Evolutionary conservation across 2,888 invertebrate species (phyloP).

Genomic region (Chouioia cunea): DNA sequence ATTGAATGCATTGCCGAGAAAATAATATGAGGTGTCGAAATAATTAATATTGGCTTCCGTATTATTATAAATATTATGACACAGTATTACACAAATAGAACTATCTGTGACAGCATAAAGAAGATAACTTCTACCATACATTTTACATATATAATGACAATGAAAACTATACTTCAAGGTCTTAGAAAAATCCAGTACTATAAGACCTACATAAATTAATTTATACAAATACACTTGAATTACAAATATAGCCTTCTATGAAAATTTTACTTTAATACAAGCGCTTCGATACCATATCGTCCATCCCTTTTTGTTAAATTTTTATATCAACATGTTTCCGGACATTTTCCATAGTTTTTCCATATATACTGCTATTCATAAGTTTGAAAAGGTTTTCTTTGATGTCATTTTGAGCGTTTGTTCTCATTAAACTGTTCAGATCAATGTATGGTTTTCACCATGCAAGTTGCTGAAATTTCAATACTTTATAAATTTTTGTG

Average conservation of each 20-base stretch:
- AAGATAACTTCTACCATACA: background rate
- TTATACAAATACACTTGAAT: constrained; percentile 53
- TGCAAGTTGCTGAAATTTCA: constrained; percentile 57
- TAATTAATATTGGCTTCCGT: background rate
- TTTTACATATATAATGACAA: constrained; percentile 44
- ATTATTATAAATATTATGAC: background rate
- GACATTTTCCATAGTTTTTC: constrained; percentile 67
- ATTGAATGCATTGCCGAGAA: constrained; percentile 4
- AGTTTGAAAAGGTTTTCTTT: constrained; percentile 63
- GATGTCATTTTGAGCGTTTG: constrained; percentile 58
- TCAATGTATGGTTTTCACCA: constrained; percentile 56
- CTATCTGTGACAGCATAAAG: background rate
- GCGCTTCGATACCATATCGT: constrained; percentile 54
- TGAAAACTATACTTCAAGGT: constrained; percentile 59
- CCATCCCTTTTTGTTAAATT: constrained; percentile 53
- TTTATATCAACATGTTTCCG: constrained; percentile 61
- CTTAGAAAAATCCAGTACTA: constrained; percentile 57
- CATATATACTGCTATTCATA: constrained; percentile 57
- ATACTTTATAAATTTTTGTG: too few relatives aligned
- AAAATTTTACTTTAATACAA: constrained; percentile 47
- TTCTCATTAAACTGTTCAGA: constrained; percentile 58
- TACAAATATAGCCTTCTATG: background rate
- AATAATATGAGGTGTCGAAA: constrained; percentile 49
- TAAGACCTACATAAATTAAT: constrained; percentile 56
- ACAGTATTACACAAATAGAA: background rate